Conservation (phyloP, 2,113 vertebrate genomes). For the Helogale parvula region DNA sequence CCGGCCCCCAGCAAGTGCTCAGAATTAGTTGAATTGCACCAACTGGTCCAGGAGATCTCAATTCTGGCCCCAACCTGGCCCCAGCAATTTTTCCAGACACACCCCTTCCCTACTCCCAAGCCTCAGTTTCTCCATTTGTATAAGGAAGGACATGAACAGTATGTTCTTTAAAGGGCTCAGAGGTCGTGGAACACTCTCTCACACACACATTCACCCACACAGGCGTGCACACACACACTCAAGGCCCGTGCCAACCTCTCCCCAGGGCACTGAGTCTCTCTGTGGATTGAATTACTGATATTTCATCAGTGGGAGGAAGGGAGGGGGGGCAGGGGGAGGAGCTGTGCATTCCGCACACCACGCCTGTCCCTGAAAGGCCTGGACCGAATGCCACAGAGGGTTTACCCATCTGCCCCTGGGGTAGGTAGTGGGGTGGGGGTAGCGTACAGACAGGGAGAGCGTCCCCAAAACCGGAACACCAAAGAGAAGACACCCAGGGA, state of each 20-base stretch:
- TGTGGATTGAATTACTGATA: conserved; percentile 54
- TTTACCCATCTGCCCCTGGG: conserved; percentile 44
- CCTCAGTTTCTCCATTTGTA: background rate
- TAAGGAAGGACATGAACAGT: background rate
- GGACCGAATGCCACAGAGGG: conserved; percentile 12
- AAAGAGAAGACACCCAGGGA: background rate
- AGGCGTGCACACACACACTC: too few species aligned
- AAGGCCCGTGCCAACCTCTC: conserved; percentile 14
- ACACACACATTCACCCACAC: background rate
- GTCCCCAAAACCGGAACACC: conserved; percentile 20
- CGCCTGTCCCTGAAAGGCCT: conserved; percentile 61
- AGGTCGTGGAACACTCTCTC: background rate
- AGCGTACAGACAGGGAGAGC: background rate
- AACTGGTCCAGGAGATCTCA: background rate
- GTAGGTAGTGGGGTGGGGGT: too few species aligned
- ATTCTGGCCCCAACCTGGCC: background rate
- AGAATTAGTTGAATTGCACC: background rate
- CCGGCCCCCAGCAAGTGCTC: background rate
- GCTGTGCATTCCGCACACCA: conserved; percentile 50
- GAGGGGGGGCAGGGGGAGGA: conserved; percentile 37
- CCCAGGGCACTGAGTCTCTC: background rate
- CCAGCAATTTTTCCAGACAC: background rate
- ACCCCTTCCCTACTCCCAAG: background rate
- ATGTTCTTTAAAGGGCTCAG: background rate
- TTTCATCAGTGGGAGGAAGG: conserved; percentile 39